Percentiles rank a stretch among this genome's conserved stretches.
Evolutionary conservation across 2,888 invertebrate genomes (phyloP).

Genomic region (Adelognathus sp.): DNA sequence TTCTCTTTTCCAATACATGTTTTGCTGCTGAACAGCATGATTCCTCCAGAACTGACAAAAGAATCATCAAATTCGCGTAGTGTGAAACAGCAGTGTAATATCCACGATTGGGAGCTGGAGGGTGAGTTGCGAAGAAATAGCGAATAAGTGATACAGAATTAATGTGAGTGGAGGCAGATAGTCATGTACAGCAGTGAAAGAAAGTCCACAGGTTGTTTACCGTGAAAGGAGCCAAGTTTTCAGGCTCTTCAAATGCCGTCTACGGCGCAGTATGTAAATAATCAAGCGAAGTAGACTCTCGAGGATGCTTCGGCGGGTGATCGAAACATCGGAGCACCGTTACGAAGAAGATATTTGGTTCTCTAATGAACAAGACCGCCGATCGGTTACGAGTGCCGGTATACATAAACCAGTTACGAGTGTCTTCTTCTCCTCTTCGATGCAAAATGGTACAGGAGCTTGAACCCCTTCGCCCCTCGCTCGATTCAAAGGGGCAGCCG

Average conservation of each 20-base stretch:
- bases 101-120: background rate
- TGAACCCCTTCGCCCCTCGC: background rate
- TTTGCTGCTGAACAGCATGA: background rate
- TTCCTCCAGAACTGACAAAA: background rate
- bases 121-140: background rate
- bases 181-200: too few relatives aligned
- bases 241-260: too few relatives aligned
- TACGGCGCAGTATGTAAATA: background rate
- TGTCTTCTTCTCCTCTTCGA: background rate
- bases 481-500: background rate
- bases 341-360: slow-evolving; percentile 53
- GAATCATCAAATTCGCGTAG: background rate
- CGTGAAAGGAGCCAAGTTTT: too few relatives aligned
- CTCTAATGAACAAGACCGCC: slow-evolving; percentile 43
- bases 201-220: background rate
- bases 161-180: too few relatives aligned
- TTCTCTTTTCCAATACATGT: too few relatives aligned
- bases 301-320: background rate
- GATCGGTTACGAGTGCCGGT: slow-evolving; percentile 51
- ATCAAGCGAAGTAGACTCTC: background rate
- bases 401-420: slow-evolving; percentile 47
- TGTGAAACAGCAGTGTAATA: background rate
- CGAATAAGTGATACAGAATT: background rate
- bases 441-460: slow-evolving; percentile 11
- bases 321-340: slow-evolving; percentile 2